A percentile compares a stretch with the other conserved stretches of the same genome.
These are phyloP conservation scores for Papilio xuthus DNA, from an alignment of 1,140 invertebrate genomes.

Conservation along the genomic window DNA sequence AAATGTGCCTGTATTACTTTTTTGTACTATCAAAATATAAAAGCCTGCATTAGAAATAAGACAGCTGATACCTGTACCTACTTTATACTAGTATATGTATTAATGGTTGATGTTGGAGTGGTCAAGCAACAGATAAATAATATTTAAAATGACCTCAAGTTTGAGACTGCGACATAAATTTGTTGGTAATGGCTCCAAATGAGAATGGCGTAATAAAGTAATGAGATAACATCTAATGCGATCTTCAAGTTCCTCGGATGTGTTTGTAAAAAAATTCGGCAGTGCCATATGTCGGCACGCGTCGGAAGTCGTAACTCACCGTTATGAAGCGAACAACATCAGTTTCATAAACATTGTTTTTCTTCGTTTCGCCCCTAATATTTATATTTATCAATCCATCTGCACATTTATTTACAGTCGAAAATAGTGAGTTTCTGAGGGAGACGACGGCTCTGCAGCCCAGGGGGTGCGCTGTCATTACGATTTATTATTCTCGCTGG, in stretches of 20 bases:
- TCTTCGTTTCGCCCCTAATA: slow-evolving; percentile 81
- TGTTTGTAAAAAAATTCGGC: slow-evolving; percentile 72
- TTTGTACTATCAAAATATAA: not conserved
- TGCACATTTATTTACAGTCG: slow-evolving; percentile 80
- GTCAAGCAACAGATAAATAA: not conserved
- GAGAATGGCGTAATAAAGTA: slow-evolving; percentile 29
- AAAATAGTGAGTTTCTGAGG: slow-evolving; percentile 77
- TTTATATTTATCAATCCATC: slow-evolving; percentile 82
- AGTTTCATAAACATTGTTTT: slow-evolving; percentile 82
- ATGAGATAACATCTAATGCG: slow-evolving; percentile 36
- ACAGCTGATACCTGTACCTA: not conserved
- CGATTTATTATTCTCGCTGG: slow-evolving; percentile 79
- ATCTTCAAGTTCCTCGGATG: slow-evolving; percentile 25
- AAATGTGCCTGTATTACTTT: too few species aligned
- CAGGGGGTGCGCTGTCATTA: slow-evolving; percentile 73
- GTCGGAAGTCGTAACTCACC: slow-evolving; percentile 81
- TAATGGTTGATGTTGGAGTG: not conserved
- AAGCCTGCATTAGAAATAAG: not conserved
- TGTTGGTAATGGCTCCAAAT: not conserved
- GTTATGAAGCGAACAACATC: slow-evolving; percentile 80
- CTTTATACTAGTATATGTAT: not conserved
- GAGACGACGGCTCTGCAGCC: slow-evolving; percentile 47
- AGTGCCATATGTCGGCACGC: slow-evolving; percentile 74
- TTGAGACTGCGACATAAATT: not conserved
- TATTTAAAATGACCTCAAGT: not conserved